Evolutionary conservation across 2,888 invertebrate species (phyloP), one percentile per base, ranked within the genome.

Genomic region (Scaptomyza caliginosa): DNA sequence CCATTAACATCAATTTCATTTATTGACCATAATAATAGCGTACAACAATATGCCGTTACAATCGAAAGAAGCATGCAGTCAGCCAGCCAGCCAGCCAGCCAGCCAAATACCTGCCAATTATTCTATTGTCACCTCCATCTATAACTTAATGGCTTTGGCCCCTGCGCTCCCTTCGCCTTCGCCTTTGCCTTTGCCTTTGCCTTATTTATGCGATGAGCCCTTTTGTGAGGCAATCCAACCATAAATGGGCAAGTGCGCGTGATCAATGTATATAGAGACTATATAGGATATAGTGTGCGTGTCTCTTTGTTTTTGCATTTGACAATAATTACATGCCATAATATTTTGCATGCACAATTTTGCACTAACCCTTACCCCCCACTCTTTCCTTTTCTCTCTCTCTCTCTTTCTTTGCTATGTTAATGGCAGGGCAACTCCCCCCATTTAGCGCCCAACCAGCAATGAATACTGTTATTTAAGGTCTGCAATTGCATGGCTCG

Each of bases 401-500:
- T 23, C 23, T 21, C 2, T n/a, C 16, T 30, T n/a, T n/a, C n/a
- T n/a, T n/a, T n/a, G n/a, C n/a, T 13, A 10, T 13, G 45, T 7
- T 46, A 52, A 52, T 51, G 26, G 58, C 48, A 8, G 51, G 58
- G 42, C 58, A 68, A 69, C 55, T 69, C 74, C 77, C 58, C 30
- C 28, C 70, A 69, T 46, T 79, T 77, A 74, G 67, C 74, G 70
- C 77, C 57, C 42, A 24, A 52, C 32, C 38, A 26, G 40, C 63
- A 63, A 52, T 55, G 68, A 74, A 71, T 70, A 77, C 77, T 74
- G 80, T 76, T 79, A 77, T 77, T 79, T 79, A 79, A 76, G 76
- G 80, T 80, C 77, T 79, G 8, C 16, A 76, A 77, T 79, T 79
- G 77, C 80, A 77, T 77, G 77, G 77, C 77, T 70, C 74, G 77